Conservation (phyloP, 2,888 invertebrate species). For the Corythucha ciliata region DNA sequence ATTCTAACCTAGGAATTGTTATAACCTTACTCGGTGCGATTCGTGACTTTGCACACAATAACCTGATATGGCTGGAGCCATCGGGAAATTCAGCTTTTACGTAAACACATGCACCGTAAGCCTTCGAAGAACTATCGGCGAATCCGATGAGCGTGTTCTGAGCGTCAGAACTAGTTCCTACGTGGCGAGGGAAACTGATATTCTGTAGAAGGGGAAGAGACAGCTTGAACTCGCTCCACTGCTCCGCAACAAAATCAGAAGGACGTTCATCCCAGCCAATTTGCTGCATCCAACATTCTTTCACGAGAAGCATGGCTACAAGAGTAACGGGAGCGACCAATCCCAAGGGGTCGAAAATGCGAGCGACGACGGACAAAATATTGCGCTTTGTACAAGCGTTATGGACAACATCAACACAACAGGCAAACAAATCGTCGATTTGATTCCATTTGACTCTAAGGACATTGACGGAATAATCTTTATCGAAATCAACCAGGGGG, state of each 20-base stretch:
- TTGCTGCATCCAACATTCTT: not conserved
- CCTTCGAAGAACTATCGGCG: constrained; percentile 11
- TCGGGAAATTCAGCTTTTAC: not conserved
- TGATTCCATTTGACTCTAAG: too few species aligned
- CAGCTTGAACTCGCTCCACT: not conserved
- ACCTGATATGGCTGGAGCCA: not conserved
- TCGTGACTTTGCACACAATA: not conserved
- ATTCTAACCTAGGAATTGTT: constrained; percentile 5
- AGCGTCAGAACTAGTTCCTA: not conserved
- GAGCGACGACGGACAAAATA: not conserved
- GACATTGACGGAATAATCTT: too few species aligned
- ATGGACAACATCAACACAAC: not conserved
- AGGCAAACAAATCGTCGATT: too few species aligned
- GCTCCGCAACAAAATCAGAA: not conserved
- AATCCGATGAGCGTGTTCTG: constrained; percentile 3
- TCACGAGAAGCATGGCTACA: not conserved
- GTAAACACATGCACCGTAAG: constrained; percentile 14
- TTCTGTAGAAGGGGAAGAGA: not conserved
- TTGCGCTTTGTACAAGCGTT: constrained; percentile 1
- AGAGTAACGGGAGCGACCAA: constrained; percentile 3
- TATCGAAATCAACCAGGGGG: too few species aligned
- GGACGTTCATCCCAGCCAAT: constrained; percentile 5
- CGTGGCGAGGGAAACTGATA: not conserved
- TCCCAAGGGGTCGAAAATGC: constrained; percentile 11
- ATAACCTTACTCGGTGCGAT: not conserved